Evolutionary conservation across 2,888 invertebrate genomes (phyloP), one percentile per base, ranked within the genome.

Genomic region (Harpalus rubripes): DNA sequence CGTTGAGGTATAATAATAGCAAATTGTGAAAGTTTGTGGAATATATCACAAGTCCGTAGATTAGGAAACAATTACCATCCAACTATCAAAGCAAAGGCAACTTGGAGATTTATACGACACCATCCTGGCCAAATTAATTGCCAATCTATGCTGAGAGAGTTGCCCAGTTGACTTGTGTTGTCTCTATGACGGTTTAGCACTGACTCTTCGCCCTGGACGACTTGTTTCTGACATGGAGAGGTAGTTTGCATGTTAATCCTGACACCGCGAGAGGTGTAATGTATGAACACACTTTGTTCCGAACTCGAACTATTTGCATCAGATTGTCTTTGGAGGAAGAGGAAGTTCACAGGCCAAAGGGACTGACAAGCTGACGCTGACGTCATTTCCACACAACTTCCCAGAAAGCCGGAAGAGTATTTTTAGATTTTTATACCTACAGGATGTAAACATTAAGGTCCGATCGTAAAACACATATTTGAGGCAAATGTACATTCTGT

Each of bases 301-400:
- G n/a, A 81, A 82, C 82, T 68, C 65, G 2, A 82, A 82, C 72
- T 82, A 82, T 82, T 82, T 82, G 82, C 82, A 82, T 82, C 82
- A 72, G 59, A 82, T 82, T 74, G 72, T 74, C 72, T 74, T 74
- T 74, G 72, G 63, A 32, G 72, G 72, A 74, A 59, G 41, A 44
- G 79, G 59, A 79, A 59, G 59, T 79, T 52, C 44, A 52, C 44
- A 52, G 44, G 12, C 79, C 10, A 39, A 79, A 18, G 41, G 59
- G 59, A 16, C n/a, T 58, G 15, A 79, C 44, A 52, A 52, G 10
- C 26, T 63, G 39, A 74, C 41, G 16, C 52, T 74, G 52, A 76
- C 76, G 22, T 18, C 12, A 32, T 52, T 52, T 52, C 63, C 63
- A 63, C 63, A 12, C 0, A 1, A 8, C n/a, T 63, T 22, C 63